Base-by-base conservation (phyloP, 1,140 invertebrate genomes). In the Medauroidea extradentata region DNA sequence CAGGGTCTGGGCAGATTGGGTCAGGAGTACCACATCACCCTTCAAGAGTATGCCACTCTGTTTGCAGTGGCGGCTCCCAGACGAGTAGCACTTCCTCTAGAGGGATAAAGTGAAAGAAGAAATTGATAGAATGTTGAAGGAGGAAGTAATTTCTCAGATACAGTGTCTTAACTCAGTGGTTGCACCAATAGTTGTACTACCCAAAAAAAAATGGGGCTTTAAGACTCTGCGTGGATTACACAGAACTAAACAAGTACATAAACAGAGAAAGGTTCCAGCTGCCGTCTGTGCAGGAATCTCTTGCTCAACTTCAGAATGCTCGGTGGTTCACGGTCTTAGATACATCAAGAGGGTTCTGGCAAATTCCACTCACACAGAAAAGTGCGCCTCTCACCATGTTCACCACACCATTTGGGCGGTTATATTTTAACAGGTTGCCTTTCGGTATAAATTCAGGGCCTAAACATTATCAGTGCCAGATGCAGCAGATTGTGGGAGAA, bases 221-320 rank as follows among this genome's bases (percentile, higher is more conserved):
- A n/a, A 62, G 76, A 16, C 48, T 79, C 3, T 77, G 73, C 51
- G 72, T 72, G 3, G 77, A 78, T 54, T 73, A 67, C 9, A 71
- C 62, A 16, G 18, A 59, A 18, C 55, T 73, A 13, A 74, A 74
- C 57, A 58, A 62, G 29, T 67, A 57, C 52, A 58, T 72, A 19
- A 49, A 62, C 24, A 49, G 71, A 14, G 63, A 68, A 23, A 61
- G 59, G 8, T 25, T 50, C 48, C 49, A 29, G 1, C 51, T 65
- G 44, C 46, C 59, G 11, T 42, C 25, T 2, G 53, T 55, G 19
- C 5, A 55, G n/a, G 53, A 55, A 14, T 18, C 29, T 4, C 16
- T 55, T 4, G 53, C 34, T 9, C 42, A 19, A n/a, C 16, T 55
- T 19, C 18, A 27, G 18, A 61, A 63, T 14, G 60, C 59, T 21